Evolutionary conservation across 2,113 vertebrate species (phyloP).

Genomic region (Rutilus rutilus): DNA sequence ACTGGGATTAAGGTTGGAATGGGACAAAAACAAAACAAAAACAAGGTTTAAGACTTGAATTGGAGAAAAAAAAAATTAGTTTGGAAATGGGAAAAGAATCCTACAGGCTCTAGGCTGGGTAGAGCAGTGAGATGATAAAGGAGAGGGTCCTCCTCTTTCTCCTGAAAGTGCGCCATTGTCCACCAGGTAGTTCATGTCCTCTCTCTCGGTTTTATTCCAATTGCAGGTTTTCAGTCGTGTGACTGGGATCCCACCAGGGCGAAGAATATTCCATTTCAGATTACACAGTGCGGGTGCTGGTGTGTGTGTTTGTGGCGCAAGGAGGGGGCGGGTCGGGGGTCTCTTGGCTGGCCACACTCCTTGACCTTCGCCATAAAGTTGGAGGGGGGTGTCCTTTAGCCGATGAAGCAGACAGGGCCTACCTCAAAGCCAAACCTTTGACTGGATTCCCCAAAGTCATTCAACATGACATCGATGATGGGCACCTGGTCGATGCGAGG

Average conservation of each 20-base stretch:
- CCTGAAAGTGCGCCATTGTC: constrained; percentile 75
- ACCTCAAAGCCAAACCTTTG: constrained; percentile 99
- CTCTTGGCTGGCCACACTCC: constrained; percentile 71
- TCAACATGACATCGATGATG: constrained; percentile 97
- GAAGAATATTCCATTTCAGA: constrained; percentile 67
- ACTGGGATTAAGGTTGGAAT: constrained; percentile 12
- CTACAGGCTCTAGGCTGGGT: constrained; percentile 35
- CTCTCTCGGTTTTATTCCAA: constrained; percentile 74
- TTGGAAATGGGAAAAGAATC: constrained; percentile 10
- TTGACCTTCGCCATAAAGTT: constrained; percentile 57
- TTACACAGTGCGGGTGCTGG: constrained; percentile 36
- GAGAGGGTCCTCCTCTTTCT: constrained; percentile 67
- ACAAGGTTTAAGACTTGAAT: constrained; percentile 1
- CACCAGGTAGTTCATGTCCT: constrained; percentile 81
- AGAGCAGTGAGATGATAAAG: constrained; percentile 10
- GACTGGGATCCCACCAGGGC: constrained; percentile 83
- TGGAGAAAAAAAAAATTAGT: constrained; percentile 28
- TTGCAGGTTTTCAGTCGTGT: constrained; percentile 83
- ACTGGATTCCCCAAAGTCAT: constrained; percentile 97
- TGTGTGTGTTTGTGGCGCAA: constrained; percentile 75
- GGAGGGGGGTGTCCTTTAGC: constrained; percentile 78
- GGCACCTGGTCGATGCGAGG: constrained; percentile 98
- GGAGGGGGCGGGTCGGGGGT: constrained; percentile 69
- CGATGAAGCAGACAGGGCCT: constrained; percentile 95
- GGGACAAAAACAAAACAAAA: constrained; percentile 3